phyloP scores from a whole-genome alignment of 1,140 invertebrate species.

The Gryllus bimaculatus region DNA sequence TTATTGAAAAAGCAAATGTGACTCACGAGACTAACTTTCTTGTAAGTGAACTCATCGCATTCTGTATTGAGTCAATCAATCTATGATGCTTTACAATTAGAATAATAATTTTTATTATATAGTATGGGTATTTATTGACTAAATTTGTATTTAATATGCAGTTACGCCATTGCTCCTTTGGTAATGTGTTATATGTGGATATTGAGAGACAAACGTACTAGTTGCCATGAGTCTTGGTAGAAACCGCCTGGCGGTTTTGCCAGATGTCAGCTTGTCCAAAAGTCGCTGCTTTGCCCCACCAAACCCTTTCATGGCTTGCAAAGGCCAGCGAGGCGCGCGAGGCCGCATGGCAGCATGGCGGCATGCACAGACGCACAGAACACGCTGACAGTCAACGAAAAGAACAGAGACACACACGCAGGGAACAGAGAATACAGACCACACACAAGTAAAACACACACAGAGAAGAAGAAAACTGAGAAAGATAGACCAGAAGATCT shows the following conservation, averaged over 20 bases:
- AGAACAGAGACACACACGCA: background rate
- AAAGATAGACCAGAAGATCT: background rate
- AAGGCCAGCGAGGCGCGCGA: background rate
- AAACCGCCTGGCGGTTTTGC: background rate
- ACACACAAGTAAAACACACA: background rate
- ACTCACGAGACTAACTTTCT: too few species aligned
- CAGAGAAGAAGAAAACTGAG: background rate
- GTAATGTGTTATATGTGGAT: background rate
- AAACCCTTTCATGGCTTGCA: constrained; percentile 10
- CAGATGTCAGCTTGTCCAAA: background rate
- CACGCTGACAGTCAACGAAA: background rate
- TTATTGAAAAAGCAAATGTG: too few species aligned
- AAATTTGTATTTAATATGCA: background rate
- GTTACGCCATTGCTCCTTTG: background rate
- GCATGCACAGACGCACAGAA: constrained; percentile 9
- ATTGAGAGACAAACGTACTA: background rate
- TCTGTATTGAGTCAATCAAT: too few species aligned
- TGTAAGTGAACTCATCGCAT: too few species aligned
- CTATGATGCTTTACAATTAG: too few species aligned
- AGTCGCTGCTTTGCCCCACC: constrained; percentile 9
- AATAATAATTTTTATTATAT: too few species aligned
- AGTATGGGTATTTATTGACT: too few species aligned
- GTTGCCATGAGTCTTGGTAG: background rate
- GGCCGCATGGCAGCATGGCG: background rate
- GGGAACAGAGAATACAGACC: background rate